Evolutionary conservation across 2,113 vertebrate species (phyloP), one percentile per base, ranked within the genome.

Genomic region (Myotis lucifugus): DNA sequence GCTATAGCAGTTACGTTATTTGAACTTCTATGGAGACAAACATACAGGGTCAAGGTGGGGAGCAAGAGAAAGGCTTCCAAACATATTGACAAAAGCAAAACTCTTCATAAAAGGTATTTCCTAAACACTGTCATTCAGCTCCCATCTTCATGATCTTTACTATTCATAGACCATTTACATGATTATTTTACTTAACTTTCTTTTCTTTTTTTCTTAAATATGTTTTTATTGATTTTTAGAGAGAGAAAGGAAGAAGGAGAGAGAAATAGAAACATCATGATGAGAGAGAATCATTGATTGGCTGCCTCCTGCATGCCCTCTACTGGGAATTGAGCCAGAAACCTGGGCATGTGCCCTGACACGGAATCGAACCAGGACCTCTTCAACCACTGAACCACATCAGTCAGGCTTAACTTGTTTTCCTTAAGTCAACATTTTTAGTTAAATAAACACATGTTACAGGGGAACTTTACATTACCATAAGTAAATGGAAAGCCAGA

Each of bases 161-260:
- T 82, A 73, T 70, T 77, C 23, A 64, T 54, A 61, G 48, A 50
- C n/a, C n/a, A 64, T 19, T 59, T 50, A 56, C 37, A 61, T 19
- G 66, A 48, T 83, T 61, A 83, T 66, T 52, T 79, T 78, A 74
- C 23, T 54, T 74, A 52, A 70, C 17, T 40, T 77, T 23, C 19
- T 12, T 66, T 87, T 73, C 40, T 32, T 76, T 32, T 74, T 87
- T 94, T 10, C 72, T 87, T 77, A 93, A 79, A 25, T 94, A 61
- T 27, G 56, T 61, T 61, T 61, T 25, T 61, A 61, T 61, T 59
- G 56, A 9, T 59, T 25, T 61, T 61, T 25, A 61, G 59, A 61
- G 59, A 27, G 10, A 61, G 59, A 27, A 61, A 27, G 59, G 23
- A 27, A 25, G 8, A 56, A 59, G 21, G 56, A 59, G 23, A 25